Evolutionary conservation across 2,888 invertebrate genomes (phyloP), one percentile per base, ranked within the genome.

Genomic region (Rhabditoides inermis): DNA sequence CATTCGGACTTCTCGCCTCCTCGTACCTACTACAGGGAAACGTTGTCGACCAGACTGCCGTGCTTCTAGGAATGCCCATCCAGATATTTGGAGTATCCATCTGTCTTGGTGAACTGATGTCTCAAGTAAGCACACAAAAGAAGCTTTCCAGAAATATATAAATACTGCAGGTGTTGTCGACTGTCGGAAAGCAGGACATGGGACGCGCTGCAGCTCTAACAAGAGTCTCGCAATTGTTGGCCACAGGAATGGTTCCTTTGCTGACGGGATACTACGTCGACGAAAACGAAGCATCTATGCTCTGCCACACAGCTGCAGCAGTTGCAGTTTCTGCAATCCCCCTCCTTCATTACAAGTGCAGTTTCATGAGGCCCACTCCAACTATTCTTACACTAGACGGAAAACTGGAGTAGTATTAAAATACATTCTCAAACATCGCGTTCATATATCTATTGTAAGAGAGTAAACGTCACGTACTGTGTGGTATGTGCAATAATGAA

Each of bases 41-140:
- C n/a, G 61, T 60, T 20, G 52, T 48, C 36, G 58, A 56, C 12
- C 55, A 59, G 36, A 45, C 53, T 23, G 54, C 54, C 37, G 48
- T 70, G 18, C 49, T 70, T 18, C 51, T 69, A 23, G 63, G 68
- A 39, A 63, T 70, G 64, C 72, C 72, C 2, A 25, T 58, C 26
- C 48, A 71, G 63, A 60, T 71, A n/a, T 42, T 65, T 39, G 69
- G 65, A 12, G 61, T 65, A 20, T 66, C 65, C 36, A 60, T 72
- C 49, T 65, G 60, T 39, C 52, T 68, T 37, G 69, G 69, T 20
- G 69, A 68, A 49, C 61, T 72, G 36, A 56, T 67, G 18, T 69
- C 68, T 23, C 70, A 70, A 53, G 56, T n/a, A n/a, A n/a, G n/a
- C n/a, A n/a, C n/a, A n/a, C n/a, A n/a, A n/a, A n/a, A n/a, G n/a